Evolutionary conservation across 2,797 vertebrate genomes (phyloP).

Genomic region (Balearica regulorum): DNA sequence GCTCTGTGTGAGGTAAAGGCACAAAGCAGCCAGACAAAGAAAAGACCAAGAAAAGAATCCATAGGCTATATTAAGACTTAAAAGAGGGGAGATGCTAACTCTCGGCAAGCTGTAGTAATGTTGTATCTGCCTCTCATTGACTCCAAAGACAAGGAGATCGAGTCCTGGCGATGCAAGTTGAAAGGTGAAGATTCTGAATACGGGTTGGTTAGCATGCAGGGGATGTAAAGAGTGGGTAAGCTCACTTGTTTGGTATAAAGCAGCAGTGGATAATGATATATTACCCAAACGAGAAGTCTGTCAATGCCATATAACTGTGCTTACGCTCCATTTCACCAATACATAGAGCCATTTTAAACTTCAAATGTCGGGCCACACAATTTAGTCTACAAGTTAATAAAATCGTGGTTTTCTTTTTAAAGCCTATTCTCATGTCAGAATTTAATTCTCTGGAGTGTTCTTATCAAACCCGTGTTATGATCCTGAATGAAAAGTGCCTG

Average conservation of each 20-base stretch:
- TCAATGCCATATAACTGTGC: not conserved
- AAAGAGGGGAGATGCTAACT: not conserved
- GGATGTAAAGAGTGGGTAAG: not conserved
- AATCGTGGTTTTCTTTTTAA: not conserved
- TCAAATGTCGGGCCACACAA: not conserved
- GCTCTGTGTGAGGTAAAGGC: not conserved
- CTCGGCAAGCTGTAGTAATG: not conserved
- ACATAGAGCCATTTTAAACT: not conserved
- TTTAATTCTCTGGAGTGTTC: constrained; percentile 10
- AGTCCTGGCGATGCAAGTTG: not conserved
- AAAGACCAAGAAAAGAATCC: not conserved
- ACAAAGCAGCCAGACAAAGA: not conserved
- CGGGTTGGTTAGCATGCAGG: not conserved
- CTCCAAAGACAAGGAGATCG: not conserved
- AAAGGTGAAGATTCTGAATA: not conserved
- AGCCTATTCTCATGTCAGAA: not conserved
- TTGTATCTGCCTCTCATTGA: not conserved
- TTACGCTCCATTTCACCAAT: not conserved
- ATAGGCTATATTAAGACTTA: not conserved
- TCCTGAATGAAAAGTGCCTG: not conserved
- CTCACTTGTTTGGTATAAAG: not conserved
- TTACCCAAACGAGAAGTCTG: not conserved
- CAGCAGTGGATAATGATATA: not conserved
- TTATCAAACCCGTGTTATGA: constrained; percentile 1
- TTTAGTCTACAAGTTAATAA: not conserved